Evolutionary conservation across 1,140 invertebrate genomes (phyloP).

Genomic region (Musca vetustissima): DNA sequence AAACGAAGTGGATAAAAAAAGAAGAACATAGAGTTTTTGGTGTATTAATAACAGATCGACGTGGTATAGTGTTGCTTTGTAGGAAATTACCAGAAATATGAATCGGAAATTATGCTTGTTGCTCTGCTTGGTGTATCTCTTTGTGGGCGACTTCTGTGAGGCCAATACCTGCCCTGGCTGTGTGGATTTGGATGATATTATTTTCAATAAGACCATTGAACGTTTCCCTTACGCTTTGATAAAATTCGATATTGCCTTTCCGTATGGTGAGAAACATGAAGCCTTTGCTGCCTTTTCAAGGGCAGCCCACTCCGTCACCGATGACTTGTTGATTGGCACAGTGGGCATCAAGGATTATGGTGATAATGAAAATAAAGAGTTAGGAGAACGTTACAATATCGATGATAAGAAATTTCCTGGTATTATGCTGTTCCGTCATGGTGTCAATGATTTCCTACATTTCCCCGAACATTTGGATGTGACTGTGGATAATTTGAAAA

Average conservation of each 20-base stretch:
- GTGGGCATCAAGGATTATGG: slow-evolving; percentile 94
- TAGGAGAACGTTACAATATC: slow-evolving; percentile 75
- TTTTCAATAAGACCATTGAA: slow-evolving; percentile 75
- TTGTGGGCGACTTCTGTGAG: not conserved
- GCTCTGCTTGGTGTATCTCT: not conserved
- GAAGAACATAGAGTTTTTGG: too few relatives aligned
- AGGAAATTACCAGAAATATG: slow-evolving; percentile 8
- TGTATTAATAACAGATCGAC: too few relatives aligned
- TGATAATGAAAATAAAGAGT: slow-evolving; percentile 84
- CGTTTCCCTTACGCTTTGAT: slow-evolving; percentile 84
- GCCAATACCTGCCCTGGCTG: slow-evolving; percentile 64
- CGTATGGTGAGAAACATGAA: slow-evolving; percentile 93
- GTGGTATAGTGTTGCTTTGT: too few relatives aligned
- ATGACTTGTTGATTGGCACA: slow-evolving; percentile 81
- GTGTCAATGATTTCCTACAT: slow-evolving; percentile 31
- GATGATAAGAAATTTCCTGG: slow-evolving; percentile 79
- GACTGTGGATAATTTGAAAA: slow-evolving; percentile 77
- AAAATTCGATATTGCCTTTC: slow-evolving; percentile 94
- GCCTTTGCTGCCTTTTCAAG: slow-evolving; percentile 81
- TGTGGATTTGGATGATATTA: slow-evolving; percentile 70
- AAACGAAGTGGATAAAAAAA: too few relatives aligned
- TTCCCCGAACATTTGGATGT: slow-evolving; percentile 62
- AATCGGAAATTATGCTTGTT: not conserved
- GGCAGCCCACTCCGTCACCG: slow-evolving; percentile 62
- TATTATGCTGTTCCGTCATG: slow-evolving; percentile 73